Evolutionary conservation across 1,140 invertebrate species (phyloP).

Genomic region (Leptinotarsa undecemlineata): DNA sequence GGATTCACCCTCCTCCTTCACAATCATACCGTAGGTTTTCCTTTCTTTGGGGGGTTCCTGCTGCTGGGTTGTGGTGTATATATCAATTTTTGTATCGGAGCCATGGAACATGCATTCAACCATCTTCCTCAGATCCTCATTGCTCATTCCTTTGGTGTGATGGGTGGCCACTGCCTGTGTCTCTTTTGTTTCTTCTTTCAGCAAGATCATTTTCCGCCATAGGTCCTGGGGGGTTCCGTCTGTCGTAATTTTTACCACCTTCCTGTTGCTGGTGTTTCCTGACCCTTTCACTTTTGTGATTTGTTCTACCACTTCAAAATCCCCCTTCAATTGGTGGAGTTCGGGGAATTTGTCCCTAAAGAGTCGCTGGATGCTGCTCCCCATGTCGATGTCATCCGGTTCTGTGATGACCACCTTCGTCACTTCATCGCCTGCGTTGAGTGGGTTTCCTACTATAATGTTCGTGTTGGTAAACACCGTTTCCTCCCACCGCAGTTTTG

Average conservation of each 20-base stretch:
- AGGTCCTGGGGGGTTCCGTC: not conserved
- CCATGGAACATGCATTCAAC: not conserved
- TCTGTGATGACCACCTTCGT: not conserved
- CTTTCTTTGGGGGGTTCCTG: not conserved
- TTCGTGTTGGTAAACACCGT: not conserved
- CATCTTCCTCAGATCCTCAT: not conserved
- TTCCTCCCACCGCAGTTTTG: not conserved
- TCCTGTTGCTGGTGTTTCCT: not conserved
- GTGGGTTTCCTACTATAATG: not conserved
- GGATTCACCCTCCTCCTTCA: not conserved
- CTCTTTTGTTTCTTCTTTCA: not conserved
- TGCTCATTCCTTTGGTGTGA: not conserved
- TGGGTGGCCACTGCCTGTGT: not conserved
- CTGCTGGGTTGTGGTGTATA: not conserved
- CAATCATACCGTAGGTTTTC: not conserved
- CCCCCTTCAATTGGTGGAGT: not conserved
- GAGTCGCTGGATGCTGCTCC: not conserved
- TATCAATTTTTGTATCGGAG: not conserved
- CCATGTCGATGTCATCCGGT: not conserved
- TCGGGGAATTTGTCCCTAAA: not conserved
- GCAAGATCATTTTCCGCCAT: not conserved
- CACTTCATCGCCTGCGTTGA: not conserved
- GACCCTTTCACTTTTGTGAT: not conserved
- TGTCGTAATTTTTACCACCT: not conserved
- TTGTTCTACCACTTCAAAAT: not conserved